Percentiles rank a stretch among this genome's conserved stretches.
These are phyloP conservation scores for Parthenolecanium corni DNA, from an alignment of 2,888 invertebrate genomes.

Conservation along the genomic window DNA sequence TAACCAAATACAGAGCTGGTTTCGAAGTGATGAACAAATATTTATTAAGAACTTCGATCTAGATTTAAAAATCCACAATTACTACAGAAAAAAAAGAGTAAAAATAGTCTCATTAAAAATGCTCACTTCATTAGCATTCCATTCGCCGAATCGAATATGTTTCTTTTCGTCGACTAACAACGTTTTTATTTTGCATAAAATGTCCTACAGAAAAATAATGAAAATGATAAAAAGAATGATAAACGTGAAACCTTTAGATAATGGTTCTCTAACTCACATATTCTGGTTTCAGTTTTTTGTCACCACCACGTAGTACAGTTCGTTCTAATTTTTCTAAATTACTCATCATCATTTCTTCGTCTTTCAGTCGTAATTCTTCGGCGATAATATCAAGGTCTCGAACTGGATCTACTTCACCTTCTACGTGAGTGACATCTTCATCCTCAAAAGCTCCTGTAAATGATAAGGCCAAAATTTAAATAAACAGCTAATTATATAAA, in stretches of 20 bases:
- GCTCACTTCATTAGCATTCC: conserved; percentile 84
- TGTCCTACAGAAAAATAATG: conserved; percentile 54
- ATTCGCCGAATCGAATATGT: conserved; percentile 84
- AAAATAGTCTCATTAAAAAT: conserved; percentile 11
- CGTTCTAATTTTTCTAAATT: conserved; percentile 78
- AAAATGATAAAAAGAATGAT: not conserved
- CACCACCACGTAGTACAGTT: conserved; percentile 67
- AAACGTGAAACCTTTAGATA: not conserved
- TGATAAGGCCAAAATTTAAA: not conserved
- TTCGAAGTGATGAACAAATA: conserved; percentile 94
- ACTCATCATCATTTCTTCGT: conserved; percentile 73
- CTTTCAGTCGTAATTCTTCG: conserved; percentile 90
- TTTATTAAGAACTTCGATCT: conserved; percentile 94
- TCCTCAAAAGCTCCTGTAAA: conserved; percentile 85
- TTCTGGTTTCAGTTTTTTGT: conserved; percentile 93
- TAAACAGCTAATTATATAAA: not conserved
- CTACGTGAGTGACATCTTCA: conserved; percentile 94
- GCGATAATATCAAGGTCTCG: conserved; percentile 92
- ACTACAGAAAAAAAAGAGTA: not conserved
- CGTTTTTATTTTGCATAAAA: conserved; percentile 69
- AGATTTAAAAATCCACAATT: conserved; percentile 33
- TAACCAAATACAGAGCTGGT: conserved; percentile 92
- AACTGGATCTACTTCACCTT: conserved; percentile 95
- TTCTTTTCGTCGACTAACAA: conserved; percentile 78
- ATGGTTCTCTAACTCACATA: conserved; percentile 52